phyloP scores from a whole-genome alignment of 30 jellyfish, hydroid and myxozoan genomes.

The Hydra vulgaris region DNA sequence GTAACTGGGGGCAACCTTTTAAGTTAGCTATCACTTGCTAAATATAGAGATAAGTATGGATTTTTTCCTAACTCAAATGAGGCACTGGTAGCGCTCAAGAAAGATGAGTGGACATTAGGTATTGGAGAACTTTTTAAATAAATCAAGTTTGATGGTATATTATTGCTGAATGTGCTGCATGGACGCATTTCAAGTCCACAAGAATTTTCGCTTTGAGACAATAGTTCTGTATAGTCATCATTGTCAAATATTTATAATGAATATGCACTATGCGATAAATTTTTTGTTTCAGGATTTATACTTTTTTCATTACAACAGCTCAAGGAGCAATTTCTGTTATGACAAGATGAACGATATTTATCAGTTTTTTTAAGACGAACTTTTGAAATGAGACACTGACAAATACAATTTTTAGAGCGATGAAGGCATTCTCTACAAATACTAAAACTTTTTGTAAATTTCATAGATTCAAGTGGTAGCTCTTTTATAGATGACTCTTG shows the following conservation, averaged over 20 bases:
- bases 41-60: constrained; percentile 88
- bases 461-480: neutral
- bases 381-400: neutral
- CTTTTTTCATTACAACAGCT: constrained; percentile 1
- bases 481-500: neutral
- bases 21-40: constrained; percentile 63
- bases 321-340: constrained; percentile 12
- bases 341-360: constrained; percentile 16
- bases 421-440: constrained; percentile 28
- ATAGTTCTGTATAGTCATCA: neutral
- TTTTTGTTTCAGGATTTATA: neutral
- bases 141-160: neutral
- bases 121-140: neutral
- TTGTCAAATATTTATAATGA: neutral
- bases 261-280: neutral
- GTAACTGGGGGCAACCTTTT: constrained; percentile 56
- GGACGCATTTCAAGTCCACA: neutral
- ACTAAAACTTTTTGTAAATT: neutral
- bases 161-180: too few relatives aligned
- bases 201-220: neutral
- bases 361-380: neutral
- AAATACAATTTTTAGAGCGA: constrained; percentile 13
- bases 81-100: neutral
- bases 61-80: constrained; percentile 31
- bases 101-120: neutral